Conservation (phyloP, 2,113 vertebrate genomes). For the Uria lomvia region DNA sequence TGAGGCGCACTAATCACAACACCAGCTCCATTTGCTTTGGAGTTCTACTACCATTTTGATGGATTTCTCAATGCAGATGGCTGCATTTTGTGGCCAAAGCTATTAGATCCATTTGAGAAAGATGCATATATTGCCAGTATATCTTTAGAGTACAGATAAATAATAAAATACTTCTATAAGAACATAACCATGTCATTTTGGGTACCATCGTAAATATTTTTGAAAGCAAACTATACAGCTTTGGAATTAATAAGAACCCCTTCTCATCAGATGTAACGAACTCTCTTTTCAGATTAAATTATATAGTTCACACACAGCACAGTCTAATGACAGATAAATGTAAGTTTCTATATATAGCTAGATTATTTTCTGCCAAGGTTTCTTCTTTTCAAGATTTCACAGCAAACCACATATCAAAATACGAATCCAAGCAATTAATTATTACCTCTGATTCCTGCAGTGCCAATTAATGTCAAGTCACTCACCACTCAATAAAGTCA, state of each 20-base stretch:
- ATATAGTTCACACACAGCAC: neutral
- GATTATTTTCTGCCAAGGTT: neutral
- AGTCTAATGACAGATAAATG: neutral
- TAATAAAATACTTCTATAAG: neutral
- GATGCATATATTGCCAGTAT: neutral
- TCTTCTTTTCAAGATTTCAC: neutral
- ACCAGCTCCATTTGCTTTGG: neutral
- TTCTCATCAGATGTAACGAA: neutral
- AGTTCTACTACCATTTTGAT: neutral
- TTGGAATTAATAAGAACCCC: neutral
- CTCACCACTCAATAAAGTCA: neutral
- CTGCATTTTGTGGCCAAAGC: neutral
- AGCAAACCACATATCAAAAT: neutral
- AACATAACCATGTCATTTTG: neutral
- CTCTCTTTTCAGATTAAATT: slow-evolving; percentile 8
- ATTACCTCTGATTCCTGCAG: neutral
- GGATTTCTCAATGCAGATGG: neutral
- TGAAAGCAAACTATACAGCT: neutral
- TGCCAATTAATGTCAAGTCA: neutral
- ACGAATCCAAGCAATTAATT: neutral
- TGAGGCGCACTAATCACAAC: neutral
- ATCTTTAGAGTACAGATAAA: neutral
- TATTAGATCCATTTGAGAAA: neutral
- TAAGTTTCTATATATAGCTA: neutral
- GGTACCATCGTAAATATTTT: neutral